phyloP scores from a whole-genome alignment of 2,888 invertebrate species.

The Cryptus armator region DNA sequence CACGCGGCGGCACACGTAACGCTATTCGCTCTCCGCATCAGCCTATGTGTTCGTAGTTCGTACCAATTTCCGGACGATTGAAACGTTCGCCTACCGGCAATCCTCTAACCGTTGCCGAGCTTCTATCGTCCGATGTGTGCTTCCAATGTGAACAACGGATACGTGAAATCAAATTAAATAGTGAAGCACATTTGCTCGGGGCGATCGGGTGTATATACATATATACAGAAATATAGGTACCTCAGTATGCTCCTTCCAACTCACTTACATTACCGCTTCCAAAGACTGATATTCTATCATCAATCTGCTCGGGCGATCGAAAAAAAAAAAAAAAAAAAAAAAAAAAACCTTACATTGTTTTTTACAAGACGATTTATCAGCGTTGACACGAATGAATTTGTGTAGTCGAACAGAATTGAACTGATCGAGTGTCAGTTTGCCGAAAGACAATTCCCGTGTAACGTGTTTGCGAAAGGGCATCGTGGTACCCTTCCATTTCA shows the following conservation, averaged over 20 bases:
- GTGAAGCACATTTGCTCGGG: background rate
- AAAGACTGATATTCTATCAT: background rate
- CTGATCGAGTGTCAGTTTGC: constrained; percentile 8
- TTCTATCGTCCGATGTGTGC: constrained; percentile 16
- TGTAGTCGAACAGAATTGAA: constrained; percentile 4
- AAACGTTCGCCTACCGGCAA: constrained; percentile 9
- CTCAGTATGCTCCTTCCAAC: background rate
- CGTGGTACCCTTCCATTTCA: constrained; percentile 40
- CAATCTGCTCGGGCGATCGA: background rate
- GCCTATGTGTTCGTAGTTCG: constrained; percentile 18
- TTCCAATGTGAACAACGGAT: constrained; percentile 11
- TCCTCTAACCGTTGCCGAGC: constrained; percentile 19
- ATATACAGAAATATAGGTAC: background rate
- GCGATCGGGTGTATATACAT: background rate
- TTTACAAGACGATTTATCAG: background rate
- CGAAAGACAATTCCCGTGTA: background rate
- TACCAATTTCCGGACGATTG: constrained; percentile 39
- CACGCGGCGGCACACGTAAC: constrained; percentile 16
- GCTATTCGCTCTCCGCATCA: constrained; percentile 6
- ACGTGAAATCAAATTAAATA: constrained; percentile 27
- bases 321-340: background rate
- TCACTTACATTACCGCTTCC: constrained; percentile 1
- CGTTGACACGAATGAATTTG: background rate
- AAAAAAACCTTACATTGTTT: background rate
- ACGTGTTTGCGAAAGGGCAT: constrained; percentile 44